These are phyloP conservation scores for Rhodeus uyekii DNA, from an alignment of 2,797 vertebrate species.

Conservation along the genomic window DNA sequence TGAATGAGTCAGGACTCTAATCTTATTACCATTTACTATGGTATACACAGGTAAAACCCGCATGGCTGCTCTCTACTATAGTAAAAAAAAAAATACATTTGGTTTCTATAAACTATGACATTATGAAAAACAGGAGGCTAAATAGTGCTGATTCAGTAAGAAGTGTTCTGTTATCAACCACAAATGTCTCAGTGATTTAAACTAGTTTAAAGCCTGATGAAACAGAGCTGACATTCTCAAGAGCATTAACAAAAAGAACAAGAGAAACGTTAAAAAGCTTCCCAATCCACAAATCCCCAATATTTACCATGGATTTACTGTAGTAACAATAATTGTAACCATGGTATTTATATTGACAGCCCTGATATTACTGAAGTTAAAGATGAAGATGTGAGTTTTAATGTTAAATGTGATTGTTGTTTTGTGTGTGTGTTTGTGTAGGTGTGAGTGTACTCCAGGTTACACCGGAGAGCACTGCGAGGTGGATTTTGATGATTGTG, in stretches of 20 bases:
- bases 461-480: slow-evolving; percentile 93
- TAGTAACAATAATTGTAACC: not conserved
- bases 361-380: not conserved
- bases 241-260: not conserved
- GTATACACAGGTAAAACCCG: not conserved
- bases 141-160: not conserved
- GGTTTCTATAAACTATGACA: not conserved
- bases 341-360: not conserved
- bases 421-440: slow-evolving; percentile 60
- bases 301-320: not conserved
- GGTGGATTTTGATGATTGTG: slow-evolving; percentile 90
- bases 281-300: not conserved
- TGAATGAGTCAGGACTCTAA: not conserved
- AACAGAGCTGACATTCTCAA: not conserved
- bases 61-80: not conserved
- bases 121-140: not conserved
- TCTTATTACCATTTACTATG: not conserved
- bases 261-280: not conserved
- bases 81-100: not conserved
- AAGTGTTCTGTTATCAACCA: not conserved
- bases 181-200: not conserved
- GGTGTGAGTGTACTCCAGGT: slow-evolving; percentile 95
- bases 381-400: not conserved
- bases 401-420: not conserved
- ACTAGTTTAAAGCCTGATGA: not conserved